phyloP scores from a whole-genome alignment of 2,797 vertebrate species.

The Aphelocoma californica region DNA sequence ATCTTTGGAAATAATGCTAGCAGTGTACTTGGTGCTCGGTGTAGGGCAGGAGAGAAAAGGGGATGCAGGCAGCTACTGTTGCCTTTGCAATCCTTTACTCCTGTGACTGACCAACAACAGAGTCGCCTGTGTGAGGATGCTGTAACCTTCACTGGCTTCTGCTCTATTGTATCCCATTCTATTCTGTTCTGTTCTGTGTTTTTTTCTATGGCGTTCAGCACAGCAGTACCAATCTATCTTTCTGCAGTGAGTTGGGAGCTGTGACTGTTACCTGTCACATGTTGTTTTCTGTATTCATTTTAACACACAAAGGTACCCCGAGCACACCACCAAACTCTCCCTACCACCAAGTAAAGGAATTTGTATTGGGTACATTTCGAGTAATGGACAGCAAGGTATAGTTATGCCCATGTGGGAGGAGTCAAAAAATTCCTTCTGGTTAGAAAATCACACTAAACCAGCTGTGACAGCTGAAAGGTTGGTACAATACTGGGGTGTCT shows the following conservation, averaged over 20 bases:
- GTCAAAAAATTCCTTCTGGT: neutral
- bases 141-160: neutral
- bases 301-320: neutral
- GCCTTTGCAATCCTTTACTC: neutral
- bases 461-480: neutral
- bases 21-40: neutral
- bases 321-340: neutral
- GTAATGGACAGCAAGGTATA: neutral
- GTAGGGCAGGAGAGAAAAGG: neutral
- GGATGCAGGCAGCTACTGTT: neutral
- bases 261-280: neutral
- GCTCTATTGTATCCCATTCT: neutral
- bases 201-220: neutral
- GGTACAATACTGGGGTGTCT: neutral
- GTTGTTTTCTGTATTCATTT: neutral
- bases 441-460: neutral
- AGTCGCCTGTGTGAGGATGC: accelerated
- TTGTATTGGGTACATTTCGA: neutral
- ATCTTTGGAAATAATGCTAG: neutral
- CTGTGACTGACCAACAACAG: neutral
- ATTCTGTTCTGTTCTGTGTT: neutral
- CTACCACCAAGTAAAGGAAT: neutral
- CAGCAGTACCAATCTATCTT: neutral
- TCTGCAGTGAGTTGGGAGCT: neutral
- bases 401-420: neutral